phyloP scores from a whole-genome alignment of 2,888 invertebrate species.

The Cephus pulcher region DNA sequence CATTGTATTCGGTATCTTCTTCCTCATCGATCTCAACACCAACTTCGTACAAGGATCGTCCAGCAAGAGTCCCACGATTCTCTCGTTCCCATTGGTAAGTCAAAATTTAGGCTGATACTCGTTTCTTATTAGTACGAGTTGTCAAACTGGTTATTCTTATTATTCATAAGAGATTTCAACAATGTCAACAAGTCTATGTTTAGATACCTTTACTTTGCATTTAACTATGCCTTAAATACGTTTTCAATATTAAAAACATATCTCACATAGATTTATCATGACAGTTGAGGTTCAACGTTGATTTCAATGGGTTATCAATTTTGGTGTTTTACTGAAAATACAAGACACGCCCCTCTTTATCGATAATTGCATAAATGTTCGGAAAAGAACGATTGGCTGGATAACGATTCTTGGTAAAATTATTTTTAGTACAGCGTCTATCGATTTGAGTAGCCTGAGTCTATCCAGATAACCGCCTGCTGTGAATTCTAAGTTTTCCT shows the following conservation, averaged over 20 bases:
- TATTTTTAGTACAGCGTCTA: not conserved
- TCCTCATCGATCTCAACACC: not conserved
- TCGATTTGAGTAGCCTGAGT: not conserved
- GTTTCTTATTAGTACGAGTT: not conserved
- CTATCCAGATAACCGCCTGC: not conserved
- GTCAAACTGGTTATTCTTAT: not conserved
- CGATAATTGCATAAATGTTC: not conserved
- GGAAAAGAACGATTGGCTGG: not conserved
- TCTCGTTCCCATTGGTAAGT: slow-evolving; percentile 31
- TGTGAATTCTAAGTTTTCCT: not conserved
- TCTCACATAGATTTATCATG: not conserved
- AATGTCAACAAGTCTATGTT: not conserved
- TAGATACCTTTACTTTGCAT: not conserved
- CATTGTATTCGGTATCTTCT: not conserved
- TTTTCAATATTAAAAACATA: not conserved
- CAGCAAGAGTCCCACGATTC: slow-evolving; percentile 25
- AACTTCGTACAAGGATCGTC: not conserved
- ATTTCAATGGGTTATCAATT: no score
- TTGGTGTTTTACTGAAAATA: not conserved
- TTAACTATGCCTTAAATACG: not conserved
- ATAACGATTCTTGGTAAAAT: not conserved
- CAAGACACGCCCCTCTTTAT: not conserved
- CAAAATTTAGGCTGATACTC: slow-evolving; percentile 5
- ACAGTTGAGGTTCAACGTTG: no score
- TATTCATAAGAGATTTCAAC: not conserved